These are phyloP conservation scores for Hoplias malabaricus DNA, from an alignment of 2,113 vertebrate species.

Conservation along the genomic window DNA sequence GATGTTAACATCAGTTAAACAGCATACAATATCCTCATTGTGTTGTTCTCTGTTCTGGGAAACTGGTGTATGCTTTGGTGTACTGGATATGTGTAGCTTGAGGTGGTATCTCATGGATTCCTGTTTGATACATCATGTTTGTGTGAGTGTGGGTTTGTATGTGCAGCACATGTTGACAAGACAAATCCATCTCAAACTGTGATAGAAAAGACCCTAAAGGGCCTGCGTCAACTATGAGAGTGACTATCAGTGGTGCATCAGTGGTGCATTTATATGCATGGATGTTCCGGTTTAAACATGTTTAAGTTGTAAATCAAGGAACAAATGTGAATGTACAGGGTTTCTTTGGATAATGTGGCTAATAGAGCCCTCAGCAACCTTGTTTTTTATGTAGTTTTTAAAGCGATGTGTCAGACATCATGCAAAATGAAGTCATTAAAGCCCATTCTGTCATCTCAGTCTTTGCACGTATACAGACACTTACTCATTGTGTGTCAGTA, in stretches of 20 bases:
- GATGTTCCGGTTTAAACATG: background rate
- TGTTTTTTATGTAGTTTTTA: background rate
- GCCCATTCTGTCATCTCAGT: slow-evolving; percentile 9
- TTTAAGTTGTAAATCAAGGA: background rate
- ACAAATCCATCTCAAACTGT: background rate
- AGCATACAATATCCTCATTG: background rate
- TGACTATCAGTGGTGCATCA: background rate
- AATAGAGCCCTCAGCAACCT: background rate
- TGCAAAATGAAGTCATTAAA: slow-evolving; percentile 19
- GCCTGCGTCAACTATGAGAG: background rate
- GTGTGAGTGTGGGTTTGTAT: background rate
- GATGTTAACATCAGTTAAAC: background rate
- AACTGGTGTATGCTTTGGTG: background rate
- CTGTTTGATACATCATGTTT: slow-evolving; percentile 7
- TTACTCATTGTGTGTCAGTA: background rate
- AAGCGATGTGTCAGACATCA: slow-evolving; percentile 15
- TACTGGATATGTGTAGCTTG: background rate
- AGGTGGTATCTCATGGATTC: slow-evolving; percentile 33
- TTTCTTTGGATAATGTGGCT: background rate
- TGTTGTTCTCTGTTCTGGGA: background rate
- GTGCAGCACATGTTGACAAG: background rate
- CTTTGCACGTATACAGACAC: background rate
- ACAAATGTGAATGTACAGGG: background rate
- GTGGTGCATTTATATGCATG: background rate
- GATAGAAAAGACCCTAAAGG: background rate